Conservation (phyloP, 2,797 vertebrate species). For the Setipinna tenuifilis region DNA sequence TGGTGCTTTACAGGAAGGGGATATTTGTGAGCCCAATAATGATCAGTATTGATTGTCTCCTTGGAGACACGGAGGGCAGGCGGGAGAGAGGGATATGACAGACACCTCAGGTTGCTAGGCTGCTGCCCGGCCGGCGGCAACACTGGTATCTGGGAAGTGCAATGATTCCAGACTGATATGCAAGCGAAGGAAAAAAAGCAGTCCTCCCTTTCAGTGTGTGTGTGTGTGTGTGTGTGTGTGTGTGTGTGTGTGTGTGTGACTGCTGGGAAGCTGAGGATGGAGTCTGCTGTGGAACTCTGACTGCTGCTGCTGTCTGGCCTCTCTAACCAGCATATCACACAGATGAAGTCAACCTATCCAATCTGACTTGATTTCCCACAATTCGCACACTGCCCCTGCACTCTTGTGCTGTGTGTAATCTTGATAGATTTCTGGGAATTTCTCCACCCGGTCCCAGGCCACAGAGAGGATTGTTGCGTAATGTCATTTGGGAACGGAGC, state of each 20-base stretch:
- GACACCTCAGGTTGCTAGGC: conserved; percentile 66
- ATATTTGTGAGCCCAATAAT: conserved; percentile 69
- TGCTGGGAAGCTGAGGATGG: neutral
- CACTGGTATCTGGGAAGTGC: neutral
- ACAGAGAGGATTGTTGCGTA: conserved; percentile 2
- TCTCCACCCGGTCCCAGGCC: conserved; percentile 35
- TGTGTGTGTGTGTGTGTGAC: conserved; percentile 65
- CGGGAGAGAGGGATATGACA: conserved; percentile 42
- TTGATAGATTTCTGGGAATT: conserved; percentile 9
- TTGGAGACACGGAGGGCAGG: conserved; percentile 44
- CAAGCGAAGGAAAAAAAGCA: neutral
- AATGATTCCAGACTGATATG: conserved; percentile 17
- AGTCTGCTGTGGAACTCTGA: neutral
- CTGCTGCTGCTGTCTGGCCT: neutral
- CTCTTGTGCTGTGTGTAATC: neutral
- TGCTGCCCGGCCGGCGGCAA: conserved; percentile 39
- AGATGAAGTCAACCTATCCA: neutral
- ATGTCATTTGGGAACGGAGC: neutral
- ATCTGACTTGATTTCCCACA: conserved; percentile 8
- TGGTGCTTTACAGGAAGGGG: conserved; percentile 71
- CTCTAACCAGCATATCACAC: neutral
- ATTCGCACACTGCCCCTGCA: neutral
- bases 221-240: conserved; percentile 45
- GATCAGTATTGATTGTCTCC: conserved; percentile 74
- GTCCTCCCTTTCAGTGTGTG: no score